phyloP scores from a whole-genome alignment of 2,113 vertebrate genomes.

The Regulus satrapa region DNA sequence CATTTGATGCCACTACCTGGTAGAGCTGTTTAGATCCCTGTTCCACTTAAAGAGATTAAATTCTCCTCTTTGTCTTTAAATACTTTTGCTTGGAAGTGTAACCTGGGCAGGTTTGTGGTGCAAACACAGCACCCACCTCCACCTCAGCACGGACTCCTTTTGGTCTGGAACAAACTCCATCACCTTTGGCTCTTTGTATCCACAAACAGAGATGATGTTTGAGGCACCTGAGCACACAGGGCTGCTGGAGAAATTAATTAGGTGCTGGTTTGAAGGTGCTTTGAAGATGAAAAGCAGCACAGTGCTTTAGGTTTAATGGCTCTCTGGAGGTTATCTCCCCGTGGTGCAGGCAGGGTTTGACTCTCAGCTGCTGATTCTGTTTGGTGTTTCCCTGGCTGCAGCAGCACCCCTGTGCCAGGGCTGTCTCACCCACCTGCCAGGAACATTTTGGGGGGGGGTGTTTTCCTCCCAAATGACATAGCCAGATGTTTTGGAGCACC shows the following conservation, averaged over 20 bases:
- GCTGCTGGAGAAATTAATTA: neutral
- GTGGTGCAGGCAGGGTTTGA: neutral
- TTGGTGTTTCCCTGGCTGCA: neutral
- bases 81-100: neutral
- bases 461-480: neutral
- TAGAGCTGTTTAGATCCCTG: neutral
- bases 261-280: neutral
- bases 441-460: neutral
- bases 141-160: neutral
- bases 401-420: neutral
- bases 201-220: neutral
- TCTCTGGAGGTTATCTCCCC: neutral
- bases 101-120: neutral
- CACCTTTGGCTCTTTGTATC: neutral
- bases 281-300: constrained; percentile 2
- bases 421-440: neutral
- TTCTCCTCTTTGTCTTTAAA: neutral
- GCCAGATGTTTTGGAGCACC: neutral
- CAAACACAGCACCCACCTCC: neutral
- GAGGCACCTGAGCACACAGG: neutral
- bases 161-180: neutral
- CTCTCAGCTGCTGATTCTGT: fast-evolving
- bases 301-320: neutral
- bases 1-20: neutral
- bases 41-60: neutral